These are phyloP conservation scores for Galbula dea DNA, from an alignment of 2,113 vertebrate species.

Conservation along the genomic window DNA sequence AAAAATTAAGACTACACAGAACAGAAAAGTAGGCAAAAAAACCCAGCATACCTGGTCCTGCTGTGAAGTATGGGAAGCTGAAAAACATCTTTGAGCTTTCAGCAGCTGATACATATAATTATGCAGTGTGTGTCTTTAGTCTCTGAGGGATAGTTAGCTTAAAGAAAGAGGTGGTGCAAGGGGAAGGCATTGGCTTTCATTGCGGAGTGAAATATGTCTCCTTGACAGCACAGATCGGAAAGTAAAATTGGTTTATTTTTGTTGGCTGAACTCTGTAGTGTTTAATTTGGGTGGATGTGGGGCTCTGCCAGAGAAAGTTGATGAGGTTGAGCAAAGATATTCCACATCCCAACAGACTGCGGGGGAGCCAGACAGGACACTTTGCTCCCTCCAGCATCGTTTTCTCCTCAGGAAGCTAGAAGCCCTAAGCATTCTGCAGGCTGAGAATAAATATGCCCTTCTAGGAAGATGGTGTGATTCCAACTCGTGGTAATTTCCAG, in stretches of 20 bases:
- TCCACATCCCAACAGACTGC: neutral
- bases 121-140: neutral
- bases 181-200: neutral
- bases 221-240: neutral
- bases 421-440: neutral
- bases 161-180: neutral
- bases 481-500: neutral
- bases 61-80: neutral
- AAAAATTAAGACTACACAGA: neutral
- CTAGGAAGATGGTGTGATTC: neutral
- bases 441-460: neutral
- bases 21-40: neutral
- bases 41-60: neutral
- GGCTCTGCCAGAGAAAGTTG: neutral
- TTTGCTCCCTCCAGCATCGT: neutral
- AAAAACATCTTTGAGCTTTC: neutral
- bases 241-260: slow-evolving; percentile 10
- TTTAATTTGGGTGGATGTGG: neutral
- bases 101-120: neutral
- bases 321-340: neutral
- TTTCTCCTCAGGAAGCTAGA: neutral
- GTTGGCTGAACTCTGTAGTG: neutral
- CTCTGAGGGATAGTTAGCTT: neutral
- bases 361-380: neutral
- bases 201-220: neutral